Percentiles rank a stretch among this genome's conserved stretches.
Conservation (phyloP, 2,113 vertebrate genomes). For the Struthidea cinerea region DNA sequence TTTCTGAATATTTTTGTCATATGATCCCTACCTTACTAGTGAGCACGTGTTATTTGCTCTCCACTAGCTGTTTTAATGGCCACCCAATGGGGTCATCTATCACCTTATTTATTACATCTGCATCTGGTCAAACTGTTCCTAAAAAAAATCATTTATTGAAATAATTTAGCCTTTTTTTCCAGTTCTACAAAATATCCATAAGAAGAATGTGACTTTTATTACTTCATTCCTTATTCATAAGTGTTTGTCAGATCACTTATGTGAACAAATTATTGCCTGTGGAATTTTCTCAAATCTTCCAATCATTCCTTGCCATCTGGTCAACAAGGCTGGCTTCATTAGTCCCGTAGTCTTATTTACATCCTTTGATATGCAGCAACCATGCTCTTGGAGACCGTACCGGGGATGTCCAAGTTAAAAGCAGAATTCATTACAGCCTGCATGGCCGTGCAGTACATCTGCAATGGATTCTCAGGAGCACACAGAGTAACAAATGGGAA, state of each 20-base stretch:
- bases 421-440: background rate
- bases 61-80: background rate
- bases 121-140: background rate
- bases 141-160: background rate
- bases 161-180: background rate
- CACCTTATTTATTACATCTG: background rate
- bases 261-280: conserved; percentile 27
- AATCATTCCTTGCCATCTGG: conserved; percentile 40
- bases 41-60: background rate
- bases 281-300: conserved; percentile 16
- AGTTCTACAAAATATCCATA: background rate
- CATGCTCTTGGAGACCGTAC: background rate
- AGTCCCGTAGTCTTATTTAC: conserved; percentile 8
- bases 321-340: background rate
- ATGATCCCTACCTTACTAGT: background rate
- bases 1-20: background rate
- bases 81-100: background rate
- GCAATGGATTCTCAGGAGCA: background rate
- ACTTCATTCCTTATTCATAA: conserved; percentile 46
- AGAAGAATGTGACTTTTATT: conserved; percentile 31
- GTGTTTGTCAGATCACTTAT: conserved; percentile 37
- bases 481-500: background rate
- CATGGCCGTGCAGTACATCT: background rate
- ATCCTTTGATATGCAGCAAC: background rate
- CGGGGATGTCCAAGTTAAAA: background rate